A percentile compares a stretch with the other conserved stretches of the same genome.
Evolutionary conservation across 2,888 invertebrate genomes (phyloP).

Genomic region (Sympetrum striolatum): DNA sequence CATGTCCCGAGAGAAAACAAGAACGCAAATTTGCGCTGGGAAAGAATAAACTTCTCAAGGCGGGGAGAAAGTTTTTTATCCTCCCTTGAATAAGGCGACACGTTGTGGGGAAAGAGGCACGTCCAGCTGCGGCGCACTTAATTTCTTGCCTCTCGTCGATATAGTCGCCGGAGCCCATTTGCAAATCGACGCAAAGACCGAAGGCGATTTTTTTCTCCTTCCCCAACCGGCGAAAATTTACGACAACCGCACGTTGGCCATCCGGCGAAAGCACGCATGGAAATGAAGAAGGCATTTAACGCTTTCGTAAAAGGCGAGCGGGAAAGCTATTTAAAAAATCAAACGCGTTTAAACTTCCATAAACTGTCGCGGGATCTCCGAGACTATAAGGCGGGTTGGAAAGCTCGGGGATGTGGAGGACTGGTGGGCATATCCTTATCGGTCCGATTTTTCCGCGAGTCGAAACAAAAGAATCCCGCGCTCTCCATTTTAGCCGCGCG

Average conservation of each 20-base stretch:
- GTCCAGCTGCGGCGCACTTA: not conserved
- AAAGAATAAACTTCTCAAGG: too few species aligned
- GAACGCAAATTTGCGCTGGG: too few species aligned
- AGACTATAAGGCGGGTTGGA: not conserved
- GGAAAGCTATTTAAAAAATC: conserved; percentile 13
- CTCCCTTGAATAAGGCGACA: too few species aligned
- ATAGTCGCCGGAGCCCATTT: not conserved
- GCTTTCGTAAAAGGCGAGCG: conserved; percentile 17
- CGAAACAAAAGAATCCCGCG: not conserved
- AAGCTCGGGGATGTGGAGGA: too few species aligned
- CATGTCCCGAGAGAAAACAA: too few species aligned
- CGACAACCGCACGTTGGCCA: not conserved
- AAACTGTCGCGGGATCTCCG: not conserved
- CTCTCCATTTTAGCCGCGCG: not conserved
- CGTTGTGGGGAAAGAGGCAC: too few species aligned
- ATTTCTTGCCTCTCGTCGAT: not conserved
- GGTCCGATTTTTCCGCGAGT: not conserved
- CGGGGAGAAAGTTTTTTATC: too few species aligned
- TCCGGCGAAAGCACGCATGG: not conserved
- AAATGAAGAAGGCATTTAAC: conserved; percentile 22
- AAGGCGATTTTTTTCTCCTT: not conserved
- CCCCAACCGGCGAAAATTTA: not conserved
- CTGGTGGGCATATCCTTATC: not conserved
- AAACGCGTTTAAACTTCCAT: not conserved
- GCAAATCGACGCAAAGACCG: not conserved